Evolutionary conservation across 1,140 invertebrate genomes (phyloP), one percentile per base, ranked within the genome.

Genomic region (Adoxophyes honmai): DNA sequence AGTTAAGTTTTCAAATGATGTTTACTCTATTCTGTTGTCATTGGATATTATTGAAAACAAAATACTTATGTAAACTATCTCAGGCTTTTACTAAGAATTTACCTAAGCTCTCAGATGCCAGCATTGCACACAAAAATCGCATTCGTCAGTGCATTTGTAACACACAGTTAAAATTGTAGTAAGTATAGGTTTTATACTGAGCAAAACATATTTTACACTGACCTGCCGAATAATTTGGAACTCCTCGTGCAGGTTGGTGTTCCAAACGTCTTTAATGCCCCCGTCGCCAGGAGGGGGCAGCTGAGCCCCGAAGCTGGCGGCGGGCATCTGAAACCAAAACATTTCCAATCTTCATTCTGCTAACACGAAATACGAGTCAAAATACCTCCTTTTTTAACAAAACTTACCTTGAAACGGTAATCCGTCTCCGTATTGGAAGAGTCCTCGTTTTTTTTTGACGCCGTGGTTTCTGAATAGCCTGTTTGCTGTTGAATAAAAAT

Each of bases 191-290:
- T 28, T 28, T 3, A 6, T 28, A 28, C n/a, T n/a, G n/a, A n/a
- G 8, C 3, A 36, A 2, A 36, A 36, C 2, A 36, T 1, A 36
- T 36, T 10, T 11, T 11, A 53, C 36, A 64, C 59, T 60, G 69
- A 91, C 91, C 89, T 96, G 94, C 78, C 98, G 92, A 68, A 99
- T 99, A 55, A 95, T 94, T 73, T 94, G 92, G 90, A 99, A 99
- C 88, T 99, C 98, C 76, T 99, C 96, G 87, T 99, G 97, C 67
- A 99, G 90, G 91, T 99, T 99, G 77, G 95, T 94, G 55, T 94
- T 94, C 98, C 98, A 99, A 8, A 99, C 98, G 92, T 99, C 98
- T 78, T 97, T 93, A 60, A 99, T 99, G 14, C 97, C 96, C 89
- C 95, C 97, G 78, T 97, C 95, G 89, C 97, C 95, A 48, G 28